Evolutionary conservation across 2,888 invertebrate genomes (phyloP), one percentile per base, ranked within the genome.

Genomic region (Amiota minor): DNA sequence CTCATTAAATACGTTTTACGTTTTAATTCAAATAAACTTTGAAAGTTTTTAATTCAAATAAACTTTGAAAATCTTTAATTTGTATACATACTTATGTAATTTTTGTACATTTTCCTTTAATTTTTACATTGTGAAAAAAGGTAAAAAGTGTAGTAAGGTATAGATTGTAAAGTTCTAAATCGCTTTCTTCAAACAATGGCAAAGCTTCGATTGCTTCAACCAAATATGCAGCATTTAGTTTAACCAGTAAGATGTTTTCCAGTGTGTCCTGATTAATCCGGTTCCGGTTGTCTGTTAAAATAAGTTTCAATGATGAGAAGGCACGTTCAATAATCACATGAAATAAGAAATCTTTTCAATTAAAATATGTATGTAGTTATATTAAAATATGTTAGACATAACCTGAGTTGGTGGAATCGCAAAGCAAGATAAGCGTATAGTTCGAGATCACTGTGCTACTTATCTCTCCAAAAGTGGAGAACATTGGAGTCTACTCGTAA

Each of bases 271-370:
- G 18, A 35, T 46, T 47, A 46, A 70, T 59, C 6, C 55, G 18
- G 59, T 70, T 70, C 1, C 70, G 70, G 46, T 70, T 70, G 56
- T 70, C 70, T 65, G 70, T 70, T 59, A 73, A 65, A 23, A 73
- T 47, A 45, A 73, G 70, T 46, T 70, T 70, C 59, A 73, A 18
- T 47, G 70, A 56, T 18, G 61, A 62, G n/a, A 62, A 62, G 1
- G 35, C 45, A 12, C 45, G 35, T 62, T 62, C 62, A 45, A 62
- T 62, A 14, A 46, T 12, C 62, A 62, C 62, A 9, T 35, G 45
- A 45, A 35, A 62, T 35, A 62, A 9, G n/a, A 45, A 9, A 61
- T 23, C 20, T 9, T 20, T 9, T 18, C 14, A 2, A 45, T 14
- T 6, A 12, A 12, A 16, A 12, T 45, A 45, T 14, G 2, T 45